Evolutionary conservation across 1,140 invertebrate species (phyloP).

Genomic region (Pygmarrhopalites habei): DNA sequence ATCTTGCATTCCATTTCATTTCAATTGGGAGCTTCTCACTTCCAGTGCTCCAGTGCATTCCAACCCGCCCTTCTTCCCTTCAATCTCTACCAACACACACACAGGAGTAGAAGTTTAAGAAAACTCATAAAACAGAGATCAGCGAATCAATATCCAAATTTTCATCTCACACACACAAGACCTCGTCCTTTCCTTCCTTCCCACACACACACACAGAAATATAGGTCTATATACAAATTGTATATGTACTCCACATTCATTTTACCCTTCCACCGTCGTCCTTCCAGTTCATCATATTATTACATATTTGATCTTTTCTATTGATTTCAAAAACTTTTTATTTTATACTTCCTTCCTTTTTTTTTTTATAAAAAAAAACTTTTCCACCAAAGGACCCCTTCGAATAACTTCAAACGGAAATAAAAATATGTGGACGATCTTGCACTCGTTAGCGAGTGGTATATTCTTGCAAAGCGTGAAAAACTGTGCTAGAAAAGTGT

Average conservation of each 20-base stretch:
- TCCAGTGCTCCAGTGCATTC: constrained; percentile 8
- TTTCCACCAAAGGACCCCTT: no score
- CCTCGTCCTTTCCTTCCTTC: constrained; percentile 11
- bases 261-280: no score
- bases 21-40: constrained; percentile 17
- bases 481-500: no score
- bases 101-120: constrained; percentile 30
- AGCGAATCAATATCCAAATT: constrained; percentile 28
- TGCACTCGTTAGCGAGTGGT: no score
- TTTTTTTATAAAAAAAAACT: no score
- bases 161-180: constrained; percentile 20
- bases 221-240: no score
- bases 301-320: neutral
- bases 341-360: neutral
- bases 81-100: constrained; percentile 25
- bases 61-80: neutral
- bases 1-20: constrained; percentile 35
- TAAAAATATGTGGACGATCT: no score
- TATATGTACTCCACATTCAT: neutral
- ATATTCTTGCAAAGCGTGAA: no score
- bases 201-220: neutral
- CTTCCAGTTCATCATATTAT: constrained; percentile 14
- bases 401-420: no score
- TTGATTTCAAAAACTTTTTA: neutral
- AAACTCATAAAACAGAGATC: constrained; percentile 20